Conservation (phyloP, 2,888 invertebrate genomes). For the Oegoconia quadripuncta region DNA sequence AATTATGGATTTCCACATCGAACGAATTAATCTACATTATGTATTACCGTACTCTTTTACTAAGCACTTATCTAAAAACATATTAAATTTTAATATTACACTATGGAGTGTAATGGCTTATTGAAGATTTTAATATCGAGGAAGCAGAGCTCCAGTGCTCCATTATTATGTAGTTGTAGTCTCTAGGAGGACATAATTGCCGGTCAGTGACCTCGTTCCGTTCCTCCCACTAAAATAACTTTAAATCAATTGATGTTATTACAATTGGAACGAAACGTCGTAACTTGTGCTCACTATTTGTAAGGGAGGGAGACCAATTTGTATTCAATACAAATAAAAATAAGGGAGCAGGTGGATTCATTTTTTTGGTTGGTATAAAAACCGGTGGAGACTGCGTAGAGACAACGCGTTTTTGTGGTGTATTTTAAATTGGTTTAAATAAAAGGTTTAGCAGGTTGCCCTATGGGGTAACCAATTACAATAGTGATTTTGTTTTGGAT, state of each 20-base stretch:
- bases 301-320: conserved; percentile 33
- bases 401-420: background rate
- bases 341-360: conserved; percentile 44
- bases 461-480: too few relatives aligned
- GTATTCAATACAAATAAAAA: conserved; percentile 32
- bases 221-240: conserved; percentile 75
- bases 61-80: background rate
- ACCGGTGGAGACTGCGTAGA: conserved; percentile 3
- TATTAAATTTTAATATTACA: background rate
- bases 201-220: conserved; percentile 73
- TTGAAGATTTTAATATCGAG: conserved; percentile 12
- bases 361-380: conserved; percentile 27
- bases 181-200: conserved; percentile 73
- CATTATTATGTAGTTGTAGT: conserved; percentile 34
- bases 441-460: too few relatives aligned
- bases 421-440: too few relatives aligned
- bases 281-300: conserved; percentile 49
- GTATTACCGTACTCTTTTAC: background rate
- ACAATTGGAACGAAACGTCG: conserved; percentile 70
- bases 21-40: background rate
- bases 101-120: background rate
- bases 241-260: conserved; percentile 78
- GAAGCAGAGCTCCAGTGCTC: conserved; percentile 14
- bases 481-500: too few relatives aligned
- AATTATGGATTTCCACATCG: background rate